These are phyloP conservation scores for Acronicta alni DNA, from an alignment of 2,888 invertebrate genomes.

Conservation along the genomic window DNA sequence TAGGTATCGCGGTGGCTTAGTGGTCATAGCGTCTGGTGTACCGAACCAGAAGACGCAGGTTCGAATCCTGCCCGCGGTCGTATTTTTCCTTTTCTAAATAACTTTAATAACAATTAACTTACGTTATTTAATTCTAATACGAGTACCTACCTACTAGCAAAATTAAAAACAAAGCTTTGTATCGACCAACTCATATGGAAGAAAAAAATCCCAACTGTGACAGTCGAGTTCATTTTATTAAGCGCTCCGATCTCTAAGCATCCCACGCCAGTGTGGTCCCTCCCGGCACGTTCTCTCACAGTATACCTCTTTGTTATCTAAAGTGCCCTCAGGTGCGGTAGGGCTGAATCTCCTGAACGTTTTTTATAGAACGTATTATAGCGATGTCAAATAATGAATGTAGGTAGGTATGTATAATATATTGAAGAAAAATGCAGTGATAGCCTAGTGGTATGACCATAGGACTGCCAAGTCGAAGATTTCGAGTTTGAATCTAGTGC, in stretches of 20 bases:
- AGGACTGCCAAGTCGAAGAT: no score
- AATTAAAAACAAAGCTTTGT: constrained; percentile 1
- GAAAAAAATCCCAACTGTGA: constrained; percentile 5
- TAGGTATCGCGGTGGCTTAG: no score
- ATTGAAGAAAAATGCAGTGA: no score
- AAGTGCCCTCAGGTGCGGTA: constrained; percentile 46
- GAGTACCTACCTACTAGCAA: no score
- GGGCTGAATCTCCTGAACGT: constrained; percentile 21
- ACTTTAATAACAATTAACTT: no score
- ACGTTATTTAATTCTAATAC: neutral
- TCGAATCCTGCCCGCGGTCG: no score
- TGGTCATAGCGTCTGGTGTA: no score
- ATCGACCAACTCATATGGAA: constrained; percentile 16
- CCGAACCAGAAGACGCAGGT: no score
- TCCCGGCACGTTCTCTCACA: constrained; percentile 14
- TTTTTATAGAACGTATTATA: constrained; percentile 21
- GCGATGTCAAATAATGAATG: neutral
- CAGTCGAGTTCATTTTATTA: constrained; percentile 36
- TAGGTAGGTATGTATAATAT: no score
- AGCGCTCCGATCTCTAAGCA: constrained; percentile 30
- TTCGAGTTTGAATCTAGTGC: no score
- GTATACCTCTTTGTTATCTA: constrained; percentile 58
- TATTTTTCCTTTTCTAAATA: no score
- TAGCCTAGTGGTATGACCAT: no score
- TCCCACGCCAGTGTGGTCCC: constrained; percentile 19